A percentile compares a stretch with the other conserved stretches of the same genome.
phyloP scores from a whole-genome alignment of 1,140 invertebrate genomes.

The Monomorium pharaonis region DNA sequence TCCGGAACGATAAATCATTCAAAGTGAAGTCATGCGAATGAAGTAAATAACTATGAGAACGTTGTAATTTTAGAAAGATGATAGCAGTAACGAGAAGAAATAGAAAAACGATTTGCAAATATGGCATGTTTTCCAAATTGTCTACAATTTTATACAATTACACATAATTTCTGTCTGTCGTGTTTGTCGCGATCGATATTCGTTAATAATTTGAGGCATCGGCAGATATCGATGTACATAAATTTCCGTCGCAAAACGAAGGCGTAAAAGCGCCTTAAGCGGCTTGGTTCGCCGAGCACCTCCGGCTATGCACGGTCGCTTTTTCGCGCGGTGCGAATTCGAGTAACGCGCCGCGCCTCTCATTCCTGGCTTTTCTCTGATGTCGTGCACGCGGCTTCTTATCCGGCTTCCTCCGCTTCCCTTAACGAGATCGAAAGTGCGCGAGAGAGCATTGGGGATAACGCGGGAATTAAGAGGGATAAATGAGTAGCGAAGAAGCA shows the following conservation, averaged over 20 bases:
- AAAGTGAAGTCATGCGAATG: not conserved
- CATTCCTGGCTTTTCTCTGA: slow-evolving; percentile 11
- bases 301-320: slow-evolving; percentile 10
- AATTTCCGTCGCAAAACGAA: not conserved
- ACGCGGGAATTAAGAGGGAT: slow-evolving; percentile 37
- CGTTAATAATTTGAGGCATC: not conserved
- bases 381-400: slow-evolving; percentile 27
- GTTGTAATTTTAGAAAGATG: not conserved
- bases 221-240: not conserved
- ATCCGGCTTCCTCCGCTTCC: not conserved
- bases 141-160: no score
- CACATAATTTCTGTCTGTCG: no score
- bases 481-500: slow-evolving; percentile 6
- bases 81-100: not conserved
- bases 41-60: not conserved
- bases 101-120: not conserved
- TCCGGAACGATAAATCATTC: slow-evolving; percentile 6
- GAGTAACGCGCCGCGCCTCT: slow-evolving; percentile 16
- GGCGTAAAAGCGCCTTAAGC: not conserved
- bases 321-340: slow-evolving; percentile 34
- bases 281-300: not conserved
- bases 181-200: not conserved
- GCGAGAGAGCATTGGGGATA: not conserved
- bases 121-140: no score
- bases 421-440: slow-evolving; percentile 47